These are phyloP conservation scores for Leptopilina syphax DNA, from an alignment of 2,888 invertebrate genomes.

Conservation along the genomic window DNA sequence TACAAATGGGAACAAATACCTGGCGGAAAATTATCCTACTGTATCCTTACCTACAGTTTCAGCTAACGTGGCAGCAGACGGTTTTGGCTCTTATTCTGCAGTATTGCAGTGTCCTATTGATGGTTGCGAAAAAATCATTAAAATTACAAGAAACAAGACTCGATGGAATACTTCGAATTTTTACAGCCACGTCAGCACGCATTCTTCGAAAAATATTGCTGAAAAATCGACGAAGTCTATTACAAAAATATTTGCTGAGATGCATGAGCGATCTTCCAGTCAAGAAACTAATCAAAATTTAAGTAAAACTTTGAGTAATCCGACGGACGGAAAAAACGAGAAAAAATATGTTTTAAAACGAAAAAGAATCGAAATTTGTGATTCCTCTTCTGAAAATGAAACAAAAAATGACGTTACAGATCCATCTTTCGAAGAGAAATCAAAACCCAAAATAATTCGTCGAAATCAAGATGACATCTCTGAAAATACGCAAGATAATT, in stretches of 20 bases:
- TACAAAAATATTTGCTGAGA: background rate
- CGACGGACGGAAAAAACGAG: background rate
- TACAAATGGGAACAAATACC: background rate
- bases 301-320: background rate
- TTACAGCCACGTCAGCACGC: background rate
- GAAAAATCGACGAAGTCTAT: background rate
- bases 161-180: background rate
- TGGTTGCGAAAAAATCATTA: background rate
- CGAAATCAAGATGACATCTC: background rate
- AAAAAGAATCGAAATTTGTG: background rate
- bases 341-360: background rate
- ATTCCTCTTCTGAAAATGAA: constrained; percentile 1
- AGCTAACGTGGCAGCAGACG: background rate
- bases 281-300: background rate
- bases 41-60: background rate
- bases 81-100: background rate
- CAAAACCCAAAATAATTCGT: background rate
- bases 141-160: background rate
- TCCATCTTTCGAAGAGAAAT: background rate
- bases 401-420: background rate
- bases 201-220: background rate
- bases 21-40: background rate
- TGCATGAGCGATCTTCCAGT: background rate
- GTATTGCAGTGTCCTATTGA: background rate
- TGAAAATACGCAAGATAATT: background rate